Percentiles rank a stretch among this genome's conserved stretches.
These are phyloP conservation scores for Fulica atra DNA, from an alignment of 2,113 vertebrate genomes.

Conservation along the genomic window DNA sequence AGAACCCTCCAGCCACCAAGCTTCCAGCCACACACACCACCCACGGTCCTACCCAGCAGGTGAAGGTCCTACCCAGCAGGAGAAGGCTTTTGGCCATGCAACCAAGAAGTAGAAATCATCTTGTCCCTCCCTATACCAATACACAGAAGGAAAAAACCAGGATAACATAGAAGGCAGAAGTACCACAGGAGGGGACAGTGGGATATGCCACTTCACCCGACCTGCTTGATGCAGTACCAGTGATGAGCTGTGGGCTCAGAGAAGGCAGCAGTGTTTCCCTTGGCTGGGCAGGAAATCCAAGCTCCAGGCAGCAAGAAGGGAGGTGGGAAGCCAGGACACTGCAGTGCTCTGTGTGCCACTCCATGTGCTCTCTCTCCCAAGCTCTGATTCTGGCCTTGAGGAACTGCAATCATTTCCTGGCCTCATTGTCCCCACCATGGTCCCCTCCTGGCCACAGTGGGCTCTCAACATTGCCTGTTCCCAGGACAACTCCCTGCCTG, in stretches of 20 bases:
- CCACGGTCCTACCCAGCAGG: neutral
- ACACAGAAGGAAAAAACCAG: neutral
- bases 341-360: neutral
- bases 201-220: accelerated
- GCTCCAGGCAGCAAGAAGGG: neutral
- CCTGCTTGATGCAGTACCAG: neutral
- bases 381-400: neutral
- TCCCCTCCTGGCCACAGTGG: accelerated
- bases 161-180: neutral
- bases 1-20: neutral
- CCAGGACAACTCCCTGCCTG: neutral
- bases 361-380: too few species aligned
- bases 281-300: neutral
- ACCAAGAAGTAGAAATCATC: neutral
- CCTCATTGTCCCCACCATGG: neutral
- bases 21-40: neutral
- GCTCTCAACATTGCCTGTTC: neutral
- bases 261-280: neutral
- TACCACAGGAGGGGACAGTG: accelerated
- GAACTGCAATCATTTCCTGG: neutral
- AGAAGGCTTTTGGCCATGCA: neutral
- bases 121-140: neutral
- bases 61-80: neutral
- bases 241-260: accelerated
- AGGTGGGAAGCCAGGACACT: neutral